Evolutionary conservation across 2,888 invertebrate genomes (phyloP), one percentile per base, ranked within the genome.

Genomic region (Metopia argyrocephala): DNA sequence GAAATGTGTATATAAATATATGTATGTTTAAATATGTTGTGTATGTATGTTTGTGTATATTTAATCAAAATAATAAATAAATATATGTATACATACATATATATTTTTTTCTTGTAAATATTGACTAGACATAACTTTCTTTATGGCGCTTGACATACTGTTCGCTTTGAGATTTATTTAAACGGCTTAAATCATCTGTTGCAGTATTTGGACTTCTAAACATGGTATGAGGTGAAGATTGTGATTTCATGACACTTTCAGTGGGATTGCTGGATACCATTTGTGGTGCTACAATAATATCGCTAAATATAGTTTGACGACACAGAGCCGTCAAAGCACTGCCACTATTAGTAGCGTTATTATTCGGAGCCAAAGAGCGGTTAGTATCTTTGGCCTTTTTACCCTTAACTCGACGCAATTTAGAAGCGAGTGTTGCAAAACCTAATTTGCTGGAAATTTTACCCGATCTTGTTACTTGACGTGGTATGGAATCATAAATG

Each of bases 281-380:
- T 79, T 87, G 85, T 3, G 88, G 87, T 31, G 85, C 57, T 0
- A 87, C 86, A 56, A 87, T 86, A 12, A 93, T 91, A 85, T 93
- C 93, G 12, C 95, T 94, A 4, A 95, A 90, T 3, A 96, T 90
- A 85, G 95, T 95, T 87, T 96, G 96, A 1, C 95, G 91, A 84
- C 95, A 96, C 4, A 96, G 91, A 2, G 93, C 92, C 0, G 95
- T 93, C 0, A 96, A 92, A 0, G 94, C 93, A 71, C 93, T 93
- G 85, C 92, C 91, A 52, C 78, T 31, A 84, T 83, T 56, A 85
- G 85, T 27, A 2, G 80, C 79, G 87, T 89, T 38, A 38, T 66
- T 54, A 4, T 31, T 48, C 66, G 38, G 27, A 57, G 57, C 21
- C 61, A 38, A 25, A 3, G 68, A 20, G n/a, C 15, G 54, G 3